Evolutionary conservation across 2,797 vertebrate genomes (phyloP).

Genomic region (Salarias fasciatus): DNA sequence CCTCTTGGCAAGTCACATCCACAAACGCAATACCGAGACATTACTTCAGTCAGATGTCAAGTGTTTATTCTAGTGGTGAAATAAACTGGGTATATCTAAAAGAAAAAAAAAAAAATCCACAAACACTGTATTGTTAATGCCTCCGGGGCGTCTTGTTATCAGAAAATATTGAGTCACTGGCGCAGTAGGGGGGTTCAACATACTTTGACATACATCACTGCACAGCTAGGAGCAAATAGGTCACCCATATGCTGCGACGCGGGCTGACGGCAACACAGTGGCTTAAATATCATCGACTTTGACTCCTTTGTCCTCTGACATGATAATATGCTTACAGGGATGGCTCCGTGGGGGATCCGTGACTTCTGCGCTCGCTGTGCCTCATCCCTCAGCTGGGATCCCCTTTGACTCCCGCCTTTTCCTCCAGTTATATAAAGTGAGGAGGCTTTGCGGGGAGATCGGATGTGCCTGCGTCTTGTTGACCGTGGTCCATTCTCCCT

Average conservation of each 20-base stretch:
- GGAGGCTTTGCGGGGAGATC: neutral
- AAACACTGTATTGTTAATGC: neutral
- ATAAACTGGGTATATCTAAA: neutral
- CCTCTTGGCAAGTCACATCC: too few relatives aligned
- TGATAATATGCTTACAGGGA: constrained; percentile 26
- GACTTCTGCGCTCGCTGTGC: constrained; percentile 6
- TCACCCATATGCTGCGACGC: constrained; percentile 28
- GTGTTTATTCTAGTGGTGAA: neutral
- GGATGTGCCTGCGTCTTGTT: neutral
- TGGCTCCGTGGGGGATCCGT: constrained; percentile 13
- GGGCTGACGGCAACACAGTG: constrained; percentile 24
- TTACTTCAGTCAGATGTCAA: too few relatives aligned
- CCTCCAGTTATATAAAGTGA: constrained; percentile 30
- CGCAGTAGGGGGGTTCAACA: neutral
- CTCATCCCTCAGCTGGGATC: neutral
- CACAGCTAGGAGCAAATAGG: constrained; percentile 29
- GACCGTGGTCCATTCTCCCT: constrained; percentile 12
- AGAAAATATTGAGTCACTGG: constrained; percentile 4
- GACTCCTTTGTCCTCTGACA: constrained; percentile 28
- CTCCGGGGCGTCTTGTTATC: neutral
- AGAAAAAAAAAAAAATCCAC: too few relatives aligned
- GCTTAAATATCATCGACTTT: constrained; percentile 26
- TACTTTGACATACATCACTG: neutral
- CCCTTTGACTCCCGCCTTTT: constrained; percentile 20
- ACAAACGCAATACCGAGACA: too few relatives aligned